Base-by-base conservation (phyloP, 2,113 vertebrate species). In the Martes martes region DNA sequence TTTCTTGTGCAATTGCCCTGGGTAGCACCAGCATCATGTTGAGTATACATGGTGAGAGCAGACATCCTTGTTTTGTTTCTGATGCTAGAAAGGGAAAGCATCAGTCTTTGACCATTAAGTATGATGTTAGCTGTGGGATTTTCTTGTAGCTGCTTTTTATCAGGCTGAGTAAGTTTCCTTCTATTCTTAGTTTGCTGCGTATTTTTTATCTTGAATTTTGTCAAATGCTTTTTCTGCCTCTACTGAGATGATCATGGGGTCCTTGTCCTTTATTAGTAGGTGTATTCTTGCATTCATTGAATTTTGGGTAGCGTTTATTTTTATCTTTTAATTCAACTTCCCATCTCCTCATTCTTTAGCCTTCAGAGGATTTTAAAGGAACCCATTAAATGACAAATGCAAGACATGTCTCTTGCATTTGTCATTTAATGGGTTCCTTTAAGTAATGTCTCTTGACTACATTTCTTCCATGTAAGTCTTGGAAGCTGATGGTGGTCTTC, bases 141-240 rank as follows among this genome's bases (percentile, higher is more conserved):
- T 82, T 94, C 67, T 59, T 61, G 33, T 31, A 39, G n/a, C 45
- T 59, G 52, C 24, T 88, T 2, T 92, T 92, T 80, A 79, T 91
- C 23, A 42, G 55, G 0, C n/a, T 50, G 42, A 95, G 50, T 21
- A 88, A 81, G 11, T 47, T 93, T 76, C 36, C 18, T 71, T 89
- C n/a, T 88, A 74, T 93, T 74, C 21, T 42, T 45, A 33, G 26
- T 85, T 89, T 89, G 33, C 67, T 79, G 76, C 69, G 10, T 85
- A 28, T 84, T 86, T 95, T 90, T 94, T 87, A 67, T 89, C 45
- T 78, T 86, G 79, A 84, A 87, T 95, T 80, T 94, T 92, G 67
- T 88, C 31, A 11, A 83, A 74, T 88, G 28, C n/a, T 83, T 95
- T 92, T 81, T 78, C 78, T 59, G 47, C 31, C 10, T 50, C 55